Conservation (phyloP, 1,140 invertebrate genomes). For the Lysiphlebus fabarum region DNA sequence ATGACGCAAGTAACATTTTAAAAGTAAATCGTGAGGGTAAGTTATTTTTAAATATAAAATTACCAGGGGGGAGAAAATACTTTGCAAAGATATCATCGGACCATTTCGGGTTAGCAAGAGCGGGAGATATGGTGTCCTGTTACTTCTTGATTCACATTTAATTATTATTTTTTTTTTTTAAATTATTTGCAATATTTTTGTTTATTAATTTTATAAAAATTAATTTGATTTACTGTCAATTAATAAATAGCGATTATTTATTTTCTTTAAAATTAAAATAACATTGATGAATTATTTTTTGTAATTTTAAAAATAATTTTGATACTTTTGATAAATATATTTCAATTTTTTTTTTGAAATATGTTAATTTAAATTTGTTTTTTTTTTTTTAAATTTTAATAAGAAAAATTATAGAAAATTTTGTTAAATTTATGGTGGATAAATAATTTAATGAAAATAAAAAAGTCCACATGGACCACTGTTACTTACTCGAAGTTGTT, state of each 20-base stretch:
- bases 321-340: too few relatives aligned
- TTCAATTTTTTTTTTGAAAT: too few relatives aligned
- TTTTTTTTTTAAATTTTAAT: neutral
- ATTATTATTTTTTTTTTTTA: constrained; percentile 17
- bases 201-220: neutral
- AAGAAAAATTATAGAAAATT: constrained; percentile 10
- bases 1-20: neutral
- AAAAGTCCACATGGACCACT: constrained; percentile 39
- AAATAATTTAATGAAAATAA: constrained; percentile 16
- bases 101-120: constrained; percentile 52
- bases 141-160: constrained; percentile 31
- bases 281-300: too few relatives aligned
- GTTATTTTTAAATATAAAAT: constrained; percentile 53
- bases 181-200: constrained; percentile 11
- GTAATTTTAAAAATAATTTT: too few relatives aligned
- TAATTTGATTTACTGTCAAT: too few relatives aligned
- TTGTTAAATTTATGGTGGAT: constrained; percentile 18
- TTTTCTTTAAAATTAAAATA: too few relatives aligned
- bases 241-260: too few relatives aligned
- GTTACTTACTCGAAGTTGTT: constrained; percentile 31
- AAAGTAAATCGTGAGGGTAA: constrained; percentile 32
- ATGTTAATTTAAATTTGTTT: neutral
- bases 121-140: constrained; percentile 41
- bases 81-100: constrained; percentile 30
- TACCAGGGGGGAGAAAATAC: constrained; percentile 29